Evolutionary conservation across 2,113 vertebrate species (phyloP).

Genomic region (Mohoua ochrocephala): DNA sequence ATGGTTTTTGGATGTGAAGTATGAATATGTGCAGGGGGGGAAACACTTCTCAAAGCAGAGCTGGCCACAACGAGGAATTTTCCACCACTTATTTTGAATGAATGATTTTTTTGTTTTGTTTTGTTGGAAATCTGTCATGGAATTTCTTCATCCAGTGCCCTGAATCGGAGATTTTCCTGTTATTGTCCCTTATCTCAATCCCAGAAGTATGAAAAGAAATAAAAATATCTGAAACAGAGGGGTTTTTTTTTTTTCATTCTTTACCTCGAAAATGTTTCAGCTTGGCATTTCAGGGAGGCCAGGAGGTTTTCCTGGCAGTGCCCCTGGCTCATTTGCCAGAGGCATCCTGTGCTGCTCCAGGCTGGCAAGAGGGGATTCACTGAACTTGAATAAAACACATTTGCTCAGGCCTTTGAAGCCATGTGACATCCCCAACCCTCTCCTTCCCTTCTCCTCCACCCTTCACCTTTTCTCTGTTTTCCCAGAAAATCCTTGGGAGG

Average conservation of each 20-base stretch:
- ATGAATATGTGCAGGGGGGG: neutral
- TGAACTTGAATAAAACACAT: neutral
- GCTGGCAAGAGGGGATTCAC: neutral
- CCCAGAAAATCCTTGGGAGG: neutral
- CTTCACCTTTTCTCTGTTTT: neutral
- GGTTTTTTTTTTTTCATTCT: neutral
- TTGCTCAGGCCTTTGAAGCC: neutral
- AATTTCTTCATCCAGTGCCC: conserved; percentile 4
- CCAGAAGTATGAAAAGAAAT: neutral
- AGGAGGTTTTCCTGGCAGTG: neutral
- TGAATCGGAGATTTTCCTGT: conserved; percentile 2
- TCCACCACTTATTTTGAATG: neutral
- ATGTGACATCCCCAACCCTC: neutral
- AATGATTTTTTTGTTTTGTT: neutral
- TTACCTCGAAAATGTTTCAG: neutral
- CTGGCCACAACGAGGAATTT: neutral
- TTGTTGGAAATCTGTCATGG: conserved; percentile 19
- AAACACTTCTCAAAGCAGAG: neutral
- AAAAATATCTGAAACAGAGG: neutral
- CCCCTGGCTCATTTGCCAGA: neutral
- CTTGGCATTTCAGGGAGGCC: neutral
- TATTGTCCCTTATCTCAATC: conserved; percentile 36
- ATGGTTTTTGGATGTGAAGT: neutral
- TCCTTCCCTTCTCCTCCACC: neutral
- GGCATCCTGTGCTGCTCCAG: neutral